Conservation (phyloP, 1,140 invertebrate species). For the Drosophila paulistorum region DNA sequence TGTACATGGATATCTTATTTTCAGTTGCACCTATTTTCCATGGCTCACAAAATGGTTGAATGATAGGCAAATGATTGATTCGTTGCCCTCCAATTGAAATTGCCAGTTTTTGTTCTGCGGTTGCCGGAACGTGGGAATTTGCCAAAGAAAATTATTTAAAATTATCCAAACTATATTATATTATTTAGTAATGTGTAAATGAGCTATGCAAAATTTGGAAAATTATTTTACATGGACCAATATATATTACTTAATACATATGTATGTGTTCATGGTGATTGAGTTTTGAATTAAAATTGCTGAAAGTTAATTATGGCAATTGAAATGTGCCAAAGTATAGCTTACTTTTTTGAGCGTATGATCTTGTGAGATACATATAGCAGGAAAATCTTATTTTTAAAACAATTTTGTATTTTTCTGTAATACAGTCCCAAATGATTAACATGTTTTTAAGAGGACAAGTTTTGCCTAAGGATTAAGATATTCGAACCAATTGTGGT, state of each 20-base stretch:
- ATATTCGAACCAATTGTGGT: no score
- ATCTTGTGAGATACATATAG: no score
- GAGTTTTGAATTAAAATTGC: background rate
- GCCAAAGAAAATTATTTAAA: conserved; percentile 47
- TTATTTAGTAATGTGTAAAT: conserved; percentile 64
- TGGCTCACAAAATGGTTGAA: conserved; percentile 18
- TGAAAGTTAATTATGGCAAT: background rate
- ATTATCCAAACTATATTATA: conserved; percentile 62
- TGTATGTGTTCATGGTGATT: background rate
- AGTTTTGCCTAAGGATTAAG: no score
- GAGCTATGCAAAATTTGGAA: conserved; percentile 60
- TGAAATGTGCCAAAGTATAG: no score
- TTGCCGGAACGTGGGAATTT: conserved; percentile 70
- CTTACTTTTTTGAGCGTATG: no score
- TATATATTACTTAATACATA: background rate
- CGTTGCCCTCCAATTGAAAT: conserved; percentile 50
- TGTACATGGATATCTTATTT: background rate
- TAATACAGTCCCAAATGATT: background rate
- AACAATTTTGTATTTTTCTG: background rate
- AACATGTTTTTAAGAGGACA: no score
- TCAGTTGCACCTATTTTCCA: conserved; percentile 64
- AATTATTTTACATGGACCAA: conserved; percentile 10
- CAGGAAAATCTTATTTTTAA: no score
- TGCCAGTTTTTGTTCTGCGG: conserved; percentile 35
- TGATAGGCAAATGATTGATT: conserved; percentile 74